Conservation (phyloP, 1,140 invertebrate genomes). For the Monochamus saltuarius region DNA sequence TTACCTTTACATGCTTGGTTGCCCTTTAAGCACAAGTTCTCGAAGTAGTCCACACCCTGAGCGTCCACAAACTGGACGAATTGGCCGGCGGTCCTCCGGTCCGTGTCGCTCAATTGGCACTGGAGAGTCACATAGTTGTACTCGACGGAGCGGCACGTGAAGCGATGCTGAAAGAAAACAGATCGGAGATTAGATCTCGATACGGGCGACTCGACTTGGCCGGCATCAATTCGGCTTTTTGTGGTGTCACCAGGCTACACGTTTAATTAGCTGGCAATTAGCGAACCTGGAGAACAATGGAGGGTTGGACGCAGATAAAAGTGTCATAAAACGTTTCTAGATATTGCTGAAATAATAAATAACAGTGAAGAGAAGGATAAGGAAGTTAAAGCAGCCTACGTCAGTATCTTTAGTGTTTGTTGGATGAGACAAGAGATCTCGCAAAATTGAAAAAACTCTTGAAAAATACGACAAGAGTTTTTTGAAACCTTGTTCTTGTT, state of each 20-base stretch:
- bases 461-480: too few species aligned
- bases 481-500: too few species aligned
- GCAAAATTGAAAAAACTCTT: too few species aligned
- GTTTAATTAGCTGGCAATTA: slow-evolving; percentile 8
- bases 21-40: slow-evolving; percentile 89
- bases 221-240: too few species aligned
- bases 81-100: slow-evolving; percentile 80
- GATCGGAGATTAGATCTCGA: slow-evolving; percentile 13
- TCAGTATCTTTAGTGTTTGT: too few species aligned
- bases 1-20: slow-evolving; percentile 69
- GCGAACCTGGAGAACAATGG: neutral
- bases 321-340: too few species aligned
- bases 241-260: neutral
- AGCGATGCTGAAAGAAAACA: slow-evolving; percentile 67
- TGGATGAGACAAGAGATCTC: too few species aligned
- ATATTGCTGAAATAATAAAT: too few species aligned
- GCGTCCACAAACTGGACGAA: slow-evolving; percentile 84
- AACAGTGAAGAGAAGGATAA: too few species aligned
- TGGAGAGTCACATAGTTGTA: slow-evolving; percentile 92
- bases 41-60: slow-evolving; percentile 91
- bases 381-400: too few species aligned
- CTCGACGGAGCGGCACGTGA: slow-evolving; percentile 87
- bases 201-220: too few species aligned
- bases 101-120: slow-evolving; percentile 86
- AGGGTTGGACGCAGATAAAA: too few species aligned